Conservation (phyloP, 2,797 vertebrate genomes). For the Tenualosa thibaudeaui region DNA sequence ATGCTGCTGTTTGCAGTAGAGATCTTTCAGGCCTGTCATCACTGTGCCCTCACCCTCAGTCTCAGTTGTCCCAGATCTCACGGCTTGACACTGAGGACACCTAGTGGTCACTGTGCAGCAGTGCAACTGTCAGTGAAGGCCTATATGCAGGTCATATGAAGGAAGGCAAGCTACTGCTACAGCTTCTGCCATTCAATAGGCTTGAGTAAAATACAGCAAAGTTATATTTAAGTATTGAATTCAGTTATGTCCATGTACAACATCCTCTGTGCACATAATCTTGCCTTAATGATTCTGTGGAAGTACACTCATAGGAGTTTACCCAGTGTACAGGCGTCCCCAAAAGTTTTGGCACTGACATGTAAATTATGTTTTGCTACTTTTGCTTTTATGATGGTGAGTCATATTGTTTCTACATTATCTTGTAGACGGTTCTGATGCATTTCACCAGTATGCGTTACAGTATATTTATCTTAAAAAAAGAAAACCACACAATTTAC, state of each 20-base stretch:
- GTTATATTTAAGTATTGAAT: neutral
- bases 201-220: neutral
- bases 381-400: no score
- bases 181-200: neutral
- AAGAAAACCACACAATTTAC: no score
- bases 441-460: no score
- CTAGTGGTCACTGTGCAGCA: neutral
- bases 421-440: no score
- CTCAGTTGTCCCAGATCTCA: neutral
- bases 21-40: neutral
- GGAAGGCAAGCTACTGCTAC: neutral
- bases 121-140: slow-evolving; percentile 1
- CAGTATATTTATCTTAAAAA: no score
- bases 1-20: neutral
- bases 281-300: no score
- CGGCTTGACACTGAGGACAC: neutral
- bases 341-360: neutral
- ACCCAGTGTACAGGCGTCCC: neutral
- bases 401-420: no score
- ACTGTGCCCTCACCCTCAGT: neutral
- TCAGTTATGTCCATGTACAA: neutral
- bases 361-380: no score
- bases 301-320: neutral
- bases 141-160: neutral
- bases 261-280: neutral